Evolutionary conservation across 2,113 vertebrate species (phyloP), one percentile per base, ranked within the genome.

Genomic region (Pipa parva): DNA sequence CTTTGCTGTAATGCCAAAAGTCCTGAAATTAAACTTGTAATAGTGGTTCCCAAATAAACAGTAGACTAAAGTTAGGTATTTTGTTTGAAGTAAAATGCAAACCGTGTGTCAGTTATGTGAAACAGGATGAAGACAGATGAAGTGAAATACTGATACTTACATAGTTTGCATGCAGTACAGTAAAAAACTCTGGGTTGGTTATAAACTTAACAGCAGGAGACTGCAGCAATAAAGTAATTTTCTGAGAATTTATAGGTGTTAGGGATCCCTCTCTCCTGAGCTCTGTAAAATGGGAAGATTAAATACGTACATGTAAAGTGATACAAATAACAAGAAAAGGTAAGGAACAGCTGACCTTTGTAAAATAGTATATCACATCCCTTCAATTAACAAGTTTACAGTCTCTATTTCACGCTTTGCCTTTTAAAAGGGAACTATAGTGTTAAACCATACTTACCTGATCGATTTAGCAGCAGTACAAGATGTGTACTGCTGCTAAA

Each of bases 131-230:
- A 42, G 39, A 42, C 17, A 58, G 25, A 11, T 20, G 3, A 4
- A 27, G 11, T 6, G 28, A 28, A 28, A 22, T 6, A 17, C 7
- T 12, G 6, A 33, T 56, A 89, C 95, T 95, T 74, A 98, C 95
- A 75, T 95, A 94, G 83, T 98, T 99, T 74, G 91, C 91, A 39
- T 99, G 97, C 64, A 99, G 84, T 72, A 98, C 84, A 7, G 95
- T 99, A 87, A 99, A 99, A 81, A 99, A 99, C 57, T 99, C 97
- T 0, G 97, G 95, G 74, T 98, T 95, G 68, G 94, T 95, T 82
- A 98, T 89, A 77, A 99, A 99, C 83, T 98, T 99, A 78, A 99
- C 95, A 3, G 97, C 94, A 50, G 97, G 97, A 63, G 91, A 96
- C 71, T 99, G 96, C n/a, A 99, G 89, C 71, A 99, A 80, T 70